Conservation (phyloP, 2,888 invertebrate species). For the Epistrophe grossulariae region DNA sequence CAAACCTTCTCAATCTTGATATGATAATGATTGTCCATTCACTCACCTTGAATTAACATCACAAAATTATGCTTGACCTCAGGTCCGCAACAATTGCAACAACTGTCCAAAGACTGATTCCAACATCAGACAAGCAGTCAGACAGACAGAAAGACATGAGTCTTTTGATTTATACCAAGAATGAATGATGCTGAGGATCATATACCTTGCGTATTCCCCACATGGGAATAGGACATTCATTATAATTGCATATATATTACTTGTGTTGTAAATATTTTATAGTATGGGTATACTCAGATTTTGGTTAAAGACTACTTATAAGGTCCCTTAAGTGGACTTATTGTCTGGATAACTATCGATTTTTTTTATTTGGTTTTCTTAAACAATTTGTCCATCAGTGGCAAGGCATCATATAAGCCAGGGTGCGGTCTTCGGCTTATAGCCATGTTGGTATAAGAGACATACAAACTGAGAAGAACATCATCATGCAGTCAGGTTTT, state of each 20-base stretch:
- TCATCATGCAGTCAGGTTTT: slow-evolving; percentile 24
- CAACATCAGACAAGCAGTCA: slow-evolving; percentile 13
- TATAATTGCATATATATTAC: slow-evolving; percentile 49
- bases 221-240: slow-evolving; percentile 28
- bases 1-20: slow-evolving; percentile 30
- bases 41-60: slow-evolving; percentile 54
- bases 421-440: slow-evolving; percentile 10
- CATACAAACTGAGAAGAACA: slow-evolving; percentile 10
- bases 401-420: slow-evolving; percentile 10
- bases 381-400: slow-evolving; percentile 41
- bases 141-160: slow-evolving; percentile 4
- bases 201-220: neutral
- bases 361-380: slow-evolving; percentile 28
- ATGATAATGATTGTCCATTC: slow-evolving; percentile 41
- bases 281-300: neutral
- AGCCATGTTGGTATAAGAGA: neutral
- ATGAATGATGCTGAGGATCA: neutral
- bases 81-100: neutral
- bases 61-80: slow-evolving; percentile 44
- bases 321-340: slow-evolving; percentile 43
- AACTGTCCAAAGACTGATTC: slow-evolving; percentile 26
- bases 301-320: slow-evolving; percentile 19
- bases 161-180: slow-evolving; percentile 29
- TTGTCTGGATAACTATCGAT: slow-evolving; percentile 49
- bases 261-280: slow-evolving; percentile 30